Percentiles rank a stretch among this genome's conserved stretches.
Conservation (phyloP, 1,140 invertebrate genomes). For the Andricus grossulariae region DNA sequence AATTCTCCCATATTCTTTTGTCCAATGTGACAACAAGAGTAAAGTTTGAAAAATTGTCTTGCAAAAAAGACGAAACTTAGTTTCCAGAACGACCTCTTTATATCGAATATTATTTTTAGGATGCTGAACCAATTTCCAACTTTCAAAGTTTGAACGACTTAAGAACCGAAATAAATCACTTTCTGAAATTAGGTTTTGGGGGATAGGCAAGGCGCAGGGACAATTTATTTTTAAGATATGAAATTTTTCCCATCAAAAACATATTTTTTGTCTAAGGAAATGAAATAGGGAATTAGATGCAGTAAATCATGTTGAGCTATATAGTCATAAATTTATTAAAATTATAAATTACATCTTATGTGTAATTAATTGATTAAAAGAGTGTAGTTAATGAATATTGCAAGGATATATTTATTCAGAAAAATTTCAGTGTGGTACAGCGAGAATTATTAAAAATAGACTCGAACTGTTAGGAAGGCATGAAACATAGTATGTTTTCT, state of each 20-base stretch:
- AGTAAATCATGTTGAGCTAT: too few species aligned
- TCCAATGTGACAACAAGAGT: neutral
- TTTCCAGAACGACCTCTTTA: neutral
- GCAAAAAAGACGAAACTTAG: neutral
- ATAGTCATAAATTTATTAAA: too few species aligned
- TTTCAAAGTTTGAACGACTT: slow-evolving; percentile 43
- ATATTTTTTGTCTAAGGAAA: neutral
- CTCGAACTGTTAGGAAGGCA: too few species aligned
- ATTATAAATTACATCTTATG: too few species aligned
- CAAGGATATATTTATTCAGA: too few species aligned
- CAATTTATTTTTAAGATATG: neutral
- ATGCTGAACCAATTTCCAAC: slow-evolving; percentile 29
- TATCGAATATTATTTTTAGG: slow-evolving; percentile 36
- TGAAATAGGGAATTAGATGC: too few species aligned
- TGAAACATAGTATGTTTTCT: too few species aligned
- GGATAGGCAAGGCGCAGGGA: slow-evolving; percentile 27
- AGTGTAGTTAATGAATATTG: too few species aligned
- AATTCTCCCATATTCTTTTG: slow-evolving; percentile 22
- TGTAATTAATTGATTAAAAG: too few species aligned
- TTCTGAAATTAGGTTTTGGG: slow-evolving; percentile 22
- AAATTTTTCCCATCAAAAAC: neutral
- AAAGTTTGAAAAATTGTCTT: slow-evolving; percentile 5
- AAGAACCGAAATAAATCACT: slow-evolving; percentile 45
- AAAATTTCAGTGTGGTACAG: too few species aligned
- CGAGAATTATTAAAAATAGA: too few species aligned